Evolutionary conservation across 1,140 invertebrate species (phyloP).

Genomic region (Philotrypesis tridentata): DNA sequence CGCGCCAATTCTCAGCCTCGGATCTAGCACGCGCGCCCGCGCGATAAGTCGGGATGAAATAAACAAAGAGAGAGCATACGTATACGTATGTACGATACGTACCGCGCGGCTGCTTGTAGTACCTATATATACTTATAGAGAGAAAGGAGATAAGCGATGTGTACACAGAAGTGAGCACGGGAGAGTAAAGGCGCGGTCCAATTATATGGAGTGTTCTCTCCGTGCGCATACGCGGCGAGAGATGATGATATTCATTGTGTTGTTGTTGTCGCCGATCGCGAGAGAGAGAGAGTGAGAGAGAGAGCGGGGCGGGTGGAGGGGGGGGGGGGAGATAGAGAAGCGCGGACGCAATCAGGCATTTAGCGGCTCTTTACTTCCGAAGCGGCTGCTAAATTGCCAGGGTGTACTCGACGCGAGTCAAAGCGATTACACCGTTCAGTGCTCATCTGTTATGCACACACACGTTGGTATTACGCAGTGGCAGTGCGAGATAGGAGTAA

Average conservation of each 20-base stretch:
- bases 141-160: neutral
- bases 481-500: no score
- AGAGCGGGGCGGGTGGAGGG: no score
- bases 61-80: neutral
- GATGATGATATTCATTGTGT: slow-evolving; percentile 4
- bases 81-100: neutral
- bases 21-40: neutral
- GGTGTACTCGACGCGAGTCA: slow-evolving; percentile 55
- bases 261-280: neutral
- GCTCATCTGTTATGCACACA: slow-evolving; percentile 58
- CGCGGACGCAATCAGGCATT: slow-evolving; percentile 59
- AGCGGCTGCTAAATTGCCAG: slow-evolving; percentile 59
- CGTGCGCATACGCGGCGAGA: neutral
- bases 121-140: no score
- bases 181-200: neutral
- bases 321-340: no score
- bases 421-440: slow-evolving; percentile 64
- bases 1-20: neutral
- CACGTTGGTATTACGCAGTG: no score
- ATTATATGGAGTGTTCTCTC: neutral
- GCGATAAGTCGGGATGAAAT: slow-evolving; percentile 15
- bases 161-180: no score
- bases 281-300: no score
- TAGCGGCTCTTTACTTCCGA: slow-evolving; percentile 59
- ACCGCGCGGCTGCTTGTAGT: no score